Percentiles rank a stretch among this genome's conserved stretches.
Conservation (phyloP, 2,888 invertebrate genomes). For the Cataglyphis cursor region DNA sequence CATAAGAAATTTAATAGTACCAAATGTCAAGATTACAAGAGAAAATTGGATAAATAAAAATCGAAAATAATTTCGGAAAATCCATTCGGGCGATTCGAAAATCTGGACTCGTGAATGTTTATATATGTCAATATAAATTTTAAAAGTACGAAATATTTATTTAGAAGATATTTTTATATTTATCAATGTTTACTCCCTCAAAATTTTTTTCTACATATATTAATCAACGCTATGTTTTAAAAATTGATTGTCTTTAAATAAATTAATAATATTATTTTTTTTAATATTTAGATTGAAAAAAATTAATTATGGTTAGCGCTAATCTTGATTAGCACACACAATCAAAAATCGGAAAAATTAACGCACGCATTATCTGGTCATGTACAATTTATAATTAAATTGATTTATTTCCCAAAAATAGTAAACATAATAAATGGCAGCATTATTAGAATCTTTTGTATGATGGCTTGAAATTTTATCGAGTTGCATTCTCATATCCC, state of each 20-base stretch:
- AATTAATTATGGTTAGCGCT: neutral
- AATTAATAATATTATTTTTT: neutral
- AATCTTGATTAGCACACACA: neutral
- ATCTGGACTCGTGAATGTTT: neutral
- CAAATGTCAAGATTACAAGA: neutral
- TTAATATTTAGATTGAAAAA: neutral
- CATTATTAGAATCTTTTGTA: conserved; percentile 25
- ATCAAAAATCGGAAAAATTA: neutral
- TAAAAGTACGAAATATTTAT: neutral
- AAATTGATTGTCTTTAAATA: neutral
- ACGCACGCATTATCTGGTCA: neutral
- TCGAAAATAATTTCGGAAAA: neutral
- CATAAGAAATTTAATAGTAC: neutral
- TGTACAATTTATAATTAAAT: neutral
- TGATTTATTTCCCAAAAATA: conserved; percentile 16
- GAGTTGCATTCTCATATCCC: conserved; percentile 17
- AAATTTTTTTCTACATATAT: neutral
- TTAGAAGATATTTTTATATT: neutral
- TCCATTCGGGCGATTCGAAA: neutral
- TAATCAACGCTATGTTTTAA: neutral
- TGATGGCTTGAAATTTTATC: conserved; percentile 33
- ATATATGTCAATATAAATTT: neutral
- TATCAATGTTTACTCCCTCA: neutral
- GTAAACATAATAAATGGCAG: neutral
- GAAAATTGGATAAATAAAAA: neutral